These are phyloP conservation scores for Syngnathus floridae DNA, from an alignment of 2,113 vertebrate species.

Conservation along the genomic window DNA sequence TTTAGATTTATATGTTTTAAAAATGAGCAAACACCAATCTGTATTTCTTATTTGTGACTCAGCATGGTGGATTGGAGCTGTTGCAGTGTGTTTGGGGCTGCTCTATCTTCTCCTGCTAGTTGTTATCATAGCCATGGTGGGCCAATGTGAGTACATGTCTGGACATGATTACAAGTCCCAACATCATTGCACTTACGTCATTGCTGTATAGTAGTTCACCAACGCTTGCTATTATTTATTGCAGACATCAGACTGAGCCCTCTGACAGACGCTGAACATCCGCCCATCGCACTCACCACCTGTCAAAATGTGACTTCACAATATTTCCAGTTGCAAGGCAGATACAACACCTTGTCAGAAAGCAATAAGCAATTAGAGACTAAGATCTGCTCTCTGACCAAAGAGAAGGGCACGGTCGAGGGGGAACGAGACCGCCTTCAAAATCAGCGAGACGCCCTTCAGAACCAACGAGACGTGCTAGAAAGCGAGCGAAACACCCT, in stretches of 20 bases:
- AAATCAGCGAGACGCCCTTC: slow-evolving; percentile 14
- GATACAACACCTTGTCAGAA: neutral
- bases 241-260: slow-evolving; percentile 9
- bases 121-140: slow-evolving; percentile 26
- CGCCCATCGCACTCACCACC: neutral
- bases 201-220: neutral
- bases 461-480: neutral
- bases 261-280: neutral
- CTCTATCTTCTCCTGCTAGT: slow-evolving; percentile 26
- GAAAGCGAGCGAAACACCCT: neutral
- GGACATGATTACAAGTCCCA: neutral
- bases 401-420: slow-evolving; percentile 9
- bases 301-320: neutral
- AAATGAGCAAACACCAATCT: neutral
- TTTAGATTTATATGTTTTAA: neutral
- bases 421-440: slow-evolving; percentile 15
- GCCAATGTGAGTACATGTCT: slow-evolving; percentile 28
- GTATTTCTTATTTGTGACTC: neutral
- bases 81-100: slow-evolving; percentile 18
- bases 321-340: neutral
- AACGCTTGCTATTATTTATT: neutral
- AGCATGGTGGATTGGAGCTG: slow-evolving; percentile 25
- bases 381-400: slow-evolving; percentile 6
- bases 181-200: neutral
- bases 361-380: neutral